Percentiles rank a stretch among this genome's conserved stretches.
Conservation (phyloP, 2,888 invertebrate species). For the Poecilobothrus nobilitatus region DNA sequence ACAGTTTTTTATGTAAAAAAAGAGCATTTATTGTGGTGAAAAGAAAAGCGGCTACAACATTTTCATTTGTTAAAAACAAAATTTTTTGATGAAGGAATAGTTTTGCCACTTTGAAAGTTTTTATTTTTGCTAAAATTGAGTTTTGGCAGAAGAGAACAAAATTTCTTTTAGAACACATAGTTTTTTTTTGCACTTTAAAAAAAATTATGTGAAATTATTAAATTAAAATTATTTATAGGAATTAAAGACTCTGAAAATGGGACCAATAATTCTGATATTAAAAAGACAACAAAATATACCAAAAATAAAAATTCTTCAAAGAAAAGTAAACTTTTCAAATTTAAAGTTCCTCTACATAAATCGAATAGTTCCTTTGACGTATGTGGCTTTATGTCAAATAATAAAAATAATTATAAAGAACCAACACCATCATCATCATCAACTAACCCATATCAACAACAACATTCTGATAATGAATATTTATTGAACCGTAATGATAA, state of each 20-base stretch:
- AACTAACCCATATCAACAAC: no score
- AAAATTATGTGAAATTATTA: not conserved
- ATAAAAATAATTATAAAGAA: conserved; percentile 3
- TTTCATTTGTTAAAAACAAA: not conserved
- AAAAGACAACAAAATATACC: not conserved
- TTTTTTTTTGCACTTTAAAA: not conserved
- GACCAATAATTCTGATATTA: not conserved
- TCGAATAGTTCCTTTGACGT: conserved; percentile 34
- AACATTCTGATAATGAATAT: no score
- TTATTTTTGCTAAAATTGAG: no score
- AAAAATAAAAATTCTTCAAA: conserved; percentile 8
- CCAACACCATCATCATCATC: no score
- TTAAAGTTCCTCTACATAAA: conserved; percentile 34
- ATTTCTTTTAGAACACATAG: not conserved
- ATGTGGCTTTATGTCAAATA: conserved; percentile 26
- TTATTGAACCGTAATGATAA: no score
- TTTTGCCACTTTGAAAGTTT: not conserved
- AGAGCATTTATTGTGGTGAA: not conserved
- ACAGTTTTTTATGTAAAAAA: not conserved
- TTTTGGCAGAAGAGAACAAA: not conserved
- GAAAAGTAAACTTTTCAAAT: conserved; percentile 9
- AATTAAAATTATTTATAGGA: conserved; percentile 1
- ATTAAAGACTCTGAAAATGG: not conserved
- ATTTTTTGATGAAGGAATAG: not conserved
- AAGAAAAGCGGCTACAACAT: not conserved